Base-by-base conservation (phyloP, 2,888 invertebrate species). In the Anagyrus pseudococci region DNA sequence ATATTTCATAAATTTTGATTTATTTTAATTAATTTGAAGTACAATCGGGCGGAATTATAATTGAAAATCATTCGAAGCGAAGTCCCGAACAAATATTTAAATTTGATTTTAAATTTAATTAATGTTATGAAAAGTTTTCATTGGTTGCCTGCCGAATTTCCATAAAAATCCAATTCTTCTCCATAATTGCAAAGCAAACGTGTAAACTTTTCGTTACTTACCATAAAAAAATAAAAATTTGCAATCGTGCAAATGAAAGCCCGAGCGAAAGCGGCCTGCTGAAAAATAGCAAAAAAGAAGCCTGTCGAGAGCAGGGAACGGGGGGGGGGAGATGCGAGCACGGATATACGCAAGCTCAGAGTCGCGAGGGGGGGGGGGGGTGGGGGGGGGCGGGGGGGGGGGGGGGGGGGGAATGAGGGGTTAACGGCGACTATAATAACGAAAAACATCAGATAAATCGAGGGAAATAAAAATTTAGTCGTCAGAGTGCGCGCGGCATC, bases 61-160 rank as follows among this genome's bases (percentile, higher is more conserved):
- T 66, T 66, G 66, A 66, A 66, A 62, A 62, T 62, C 66, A 62
- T 62, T 59, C 47, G 55, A 33, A 53, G 58, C 58, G 55, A 58
- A 50, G 46, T 58, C 58, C 54, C 22, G 47, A 25, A 37, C 61
- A 62, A 65, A 65, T 62, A 65, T 65, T 65, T 65, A 65, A 65
- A 65, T 65, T 62, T 58, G 61, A 61, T 65, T 65, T 65, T 65
- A 65, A 62, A 62, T 65, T 61, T 58, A 65, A 65, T 65, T 65
- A 62, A 62, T 65, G 54, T 58, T 65, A 61, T 58, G 61, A 58
- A 62, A 65, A 62, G 58, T 58, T 61, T 56, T 48, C 65, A 56
- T 61, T 57, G 50, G 13, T n/a, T 23, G 47, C 47, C 46, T 41
- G n/a, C 22, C 55, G 52, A 62, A 64, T 61, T 61, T 58, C 60